phyloP scores from a whole-genome alignment of 2,888 invertebrate genomes.

The Seira musarum region DNA sequence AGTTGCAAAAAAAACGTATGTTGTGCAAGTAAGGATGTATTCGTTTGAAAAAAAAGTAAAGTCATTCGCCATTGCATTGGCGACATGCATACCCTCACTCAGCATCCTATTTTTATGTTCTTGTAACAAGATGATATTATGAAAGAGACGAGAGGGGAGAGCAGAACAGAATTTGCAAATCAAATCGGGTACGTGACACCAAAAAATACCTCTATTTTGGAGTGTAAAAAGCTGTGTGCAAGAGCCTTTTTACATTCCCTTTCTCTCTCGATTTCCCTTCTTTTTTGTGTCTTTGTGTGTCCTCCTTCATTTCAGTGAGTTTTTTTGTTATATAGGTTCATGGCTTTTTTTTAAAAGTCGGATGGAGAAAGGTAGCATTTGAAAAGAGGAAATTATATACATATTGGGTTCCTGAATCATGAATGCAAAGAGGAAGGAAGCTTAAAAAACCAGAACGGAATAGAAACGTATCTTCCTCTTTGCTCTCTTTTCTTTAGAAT shows the following conservation, averaged over 20 bases:
- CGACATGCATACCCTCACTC: neutral
- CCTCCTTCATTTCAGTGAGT: neutral
- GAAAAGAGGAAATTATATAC: slow-evolving; percentile 26
- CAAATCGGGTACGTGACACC: slow-evolving; percentile 64
- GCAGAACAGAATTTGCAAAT: slow-evolving; percentile 61
- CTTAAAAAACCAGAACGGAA: slow-evolving; percentile 45
- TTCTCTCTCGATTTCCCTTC: slow-evolving; percentile 15
- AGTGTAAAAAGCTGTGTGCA: slow-evolving; percentile 11
- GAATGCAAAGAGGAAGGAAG: slow-evolving; percentile 33
- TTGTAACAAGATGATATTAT: slow-evolving; percentile 48
- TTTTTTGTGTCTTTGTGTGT: slow-evolving; percentile 26
- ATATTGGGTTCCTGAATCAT: slow-evolving; percentile 30
- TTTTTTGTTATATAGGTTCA: too few relatives aligned
- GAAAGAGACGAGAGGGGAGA: slow-evolving; percentile 21
- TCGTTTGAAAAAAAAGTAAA: neutral
- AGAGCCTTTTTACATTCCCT: slow-evolving; percentile 20
- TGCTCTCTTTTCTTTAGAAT: neutral
- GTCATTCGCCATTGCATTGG: neutral
- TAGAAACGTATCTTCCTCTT: slow-evolving; percentile 27
- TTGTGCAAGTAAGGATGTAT: too few relatives aligned
- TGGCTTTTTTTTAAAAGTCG: too few relatives aligned
- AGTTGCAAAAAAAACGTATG: neutral
- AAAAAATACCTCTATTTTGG: slow-evolving; percentile 35
- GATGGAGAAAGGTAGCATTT: slow-evolving; percentile 16
- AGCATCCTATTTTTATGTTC: slow-evolving; percentile 22